A percentile compares a stretch with the other conserved stretches of the same genome.
phyloP scores from a whole-genome alignment of 2,888 invertebrate genomes.

The Synanthedon andrenaeformis region DNA sequence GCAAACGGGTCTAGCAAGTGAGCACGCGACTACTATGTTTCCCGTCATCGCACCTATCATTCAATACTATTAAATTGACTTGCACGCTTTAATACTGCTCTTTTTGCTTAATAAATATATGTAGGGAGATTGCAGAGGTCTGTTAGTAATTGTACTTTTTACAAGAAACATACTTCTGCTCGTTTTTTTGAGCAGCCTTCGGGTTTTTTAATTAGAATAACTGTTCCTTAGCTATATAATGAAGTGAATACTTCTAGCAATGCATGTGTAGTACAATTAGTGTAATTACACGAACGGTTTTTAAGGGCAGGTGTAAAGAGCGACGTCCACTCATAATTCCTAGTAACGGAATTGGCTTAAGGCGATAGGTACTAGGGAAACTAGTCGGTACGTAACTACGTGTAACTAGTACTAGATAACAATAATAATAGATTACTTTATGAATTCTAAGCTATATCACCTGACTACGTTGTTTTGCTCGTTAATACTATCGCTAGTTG shows the following conservation, averaged over 20 bases:
- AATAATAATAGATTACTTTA: slow-evolving; percentile 41
- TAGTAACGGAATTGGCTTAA: slow-evolving; percentile 59
- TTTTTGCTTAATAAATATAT: too few relatives aligned
- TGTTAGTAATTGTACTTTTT: too few relatives aligned
- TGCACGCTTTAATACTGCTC: too few relatives aligned
- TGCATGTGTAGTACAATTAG: slow-evolving; percentile 46
- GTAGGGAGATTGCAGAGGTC: too few relatives aligned
- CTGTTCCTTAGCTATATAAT: background rate
- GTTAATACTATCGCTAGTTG: too few relatives aligned
- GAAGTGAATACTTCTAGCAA: slow-evolving; percentile 16
- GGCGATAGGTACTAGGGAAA: slow-evolving; percentile 55
- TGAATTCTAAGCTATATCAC: slow-evolving; percentile 49
- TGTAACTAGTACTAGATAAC: slow-evolving; percentile 33
- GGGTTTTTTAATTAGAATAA: slow-evolving; percentile 2
- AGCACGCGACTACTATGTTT: slow-evolving; percentile 25
- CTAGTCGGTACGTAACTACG: slow-evolving; percentile 50
- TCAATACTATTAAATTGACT: too few relatives aligned
- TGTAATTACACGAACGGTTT: slow-evolving; percentile 58
- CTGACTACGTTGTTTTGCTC: slow-evolving; percentile 14
- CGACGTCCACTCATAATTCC: slow-evolving; percentile 53
- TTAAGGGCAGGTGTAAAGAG: slow-evolving; percentile 57
- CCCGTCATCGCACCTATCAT: background rate
- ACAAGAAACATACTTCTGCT: too few relatives aligned
- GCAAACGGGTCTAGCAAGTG: slow-evolving; percentile 34
- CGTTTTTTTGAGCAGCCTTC: background rate